These are phyloP conservation scores for Heptranchias perlo DNA, from an alignment of 2,113 vertebrate species.

Conservation along the genomic window DNA sequence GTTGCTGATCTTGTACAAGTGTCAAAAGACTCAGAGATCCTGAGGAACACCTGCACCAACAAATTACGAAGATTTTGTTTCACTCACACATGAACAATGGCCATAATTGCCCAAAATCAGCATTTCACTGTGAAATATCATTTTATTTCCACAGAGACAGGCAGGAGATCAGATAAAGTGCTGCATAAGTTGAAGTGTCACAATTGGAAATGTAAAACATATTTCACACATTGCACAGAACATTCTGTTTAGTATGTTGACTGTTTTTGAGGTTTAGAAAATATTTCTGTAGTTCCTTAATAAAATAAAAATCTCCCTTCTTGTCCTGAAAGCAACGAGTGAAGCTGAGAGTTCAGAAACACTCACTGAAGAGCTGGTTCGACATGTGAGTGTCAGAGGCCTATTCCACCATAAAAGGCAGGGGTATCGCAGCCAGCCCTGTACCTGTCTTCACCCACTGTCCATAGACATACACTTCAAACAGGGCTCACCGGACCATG, in stretches of 20 bases:
- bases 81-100: background rate
- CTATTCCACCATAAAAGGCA: background rate
- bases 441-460: background rate
- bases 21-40: background rate
- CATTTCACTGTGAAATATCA: background rate
- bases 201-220: background rate
- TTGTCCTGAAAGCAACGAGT: background rate
- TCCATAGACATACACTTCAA: background rate
- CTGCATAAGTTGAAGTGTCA: background rate
- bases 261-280: background rate
- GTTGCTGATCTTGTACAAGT: background rate
- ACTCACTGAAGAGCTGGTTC: background rate
- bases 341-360: background rate
- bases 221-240: background rate
- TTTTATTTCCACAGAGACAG: background rate
- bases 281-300: background rate
- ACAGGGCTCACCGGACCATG: background rate
- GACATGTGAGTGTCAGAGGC: background rate
- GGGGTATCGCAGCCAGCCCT: background rate
- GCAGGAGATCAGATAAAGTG: background rate
- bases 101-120: background rate
- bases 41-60: background rate
- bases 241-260: background rate
- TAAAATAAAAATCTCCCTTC: background rate
- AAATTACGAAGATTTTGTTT: background rate